Base-by-base conservation (phyloP, 1,140 invertebrate genomes). In the Drosophila malerkotliana region DNA sequence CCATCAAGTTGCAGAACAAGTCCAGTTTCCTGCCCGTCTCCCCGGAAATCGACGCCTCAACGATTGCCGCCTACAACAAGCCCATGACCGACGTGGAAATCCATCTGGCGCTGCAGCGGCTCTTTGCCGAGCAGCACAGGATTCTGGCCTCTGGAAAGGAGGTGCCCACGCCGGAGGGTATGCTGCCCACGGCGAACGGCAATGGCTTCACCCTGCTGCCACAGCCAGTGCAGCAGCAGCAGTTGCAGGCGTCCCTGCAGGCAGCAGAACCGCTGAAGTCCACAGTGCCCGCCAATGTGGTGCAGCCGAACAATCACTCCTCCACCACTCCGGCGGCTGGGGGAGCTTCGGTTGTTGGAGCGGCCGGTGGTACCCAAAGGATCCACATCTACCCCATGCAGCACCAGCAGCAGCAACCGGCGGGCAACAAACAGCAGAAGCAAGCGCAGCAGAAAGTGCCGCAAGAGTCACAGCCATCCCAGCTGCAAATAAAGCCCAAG, bases 141-240 rank as follows among this genome's bases (percentile, higher is more conserved):
- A 95, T 95, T 58, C 79, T 95, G 54, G 92, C 94, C 3, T 92
- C 93, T 0, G 94, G 94, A 15, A 95, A 94, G 92, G 89, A 94
- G 57, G 92, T 95, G 61, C 93, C 94, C 6, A 94, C 94, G 10
- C 92, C 93, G 15, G 92, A 92, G 56, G 80, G 64, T 6, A 79
- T 89, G 62, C 39, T 91, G 6, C 73, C 87, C 0, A 78, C 80
- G 9, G 51, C 81, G 4, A 89, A 81, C 39, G 82, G 77, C 18
- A 77, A 8, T 34, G 63, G 66, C 26, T 85, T 90, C 26, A 80
- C 67, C 0, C 32, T 90, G 28, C 67, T 83, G 49, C 62, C 88
- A 5, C 92, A 88, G 59, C 76, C 72, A 24, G 83, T 92, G 37
- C 71, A 67, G 10, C 32, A 58, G 21, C 79, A 72, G 12, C 68